Conservation (phyloP, 2,888 invertebrate species). For the Isotomurus palustris region DNA sequence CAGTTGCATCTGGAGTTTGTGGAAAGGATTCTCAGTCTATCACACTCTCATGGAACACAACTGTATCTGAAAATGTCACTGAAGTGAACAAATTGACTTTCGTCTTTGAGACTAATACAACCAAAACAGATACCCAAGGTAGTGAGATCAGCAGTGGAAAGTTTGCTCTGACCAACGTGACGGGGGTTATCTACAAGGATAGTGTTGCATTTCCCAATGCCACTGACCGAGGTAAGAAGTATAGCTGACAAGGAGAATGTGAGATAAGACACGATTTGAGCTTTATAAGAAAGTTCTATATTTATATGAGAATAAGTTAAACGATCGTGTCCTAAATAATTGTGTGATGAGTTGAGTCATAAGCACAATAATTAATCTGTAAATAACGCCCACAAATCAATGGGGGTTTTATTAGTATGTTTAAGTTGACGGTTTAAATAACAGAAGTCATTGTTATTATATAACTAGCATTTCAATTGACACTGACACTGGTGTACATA, state of each 20-base stretch:
- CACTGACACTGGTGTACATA: neutral
- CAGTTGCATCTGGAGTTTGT: slow-evolving; percentile 52
- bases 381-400: no score
- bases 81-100: slow-evolving; percentile 50
- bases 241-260: no score
- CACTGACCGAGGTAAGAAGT: neutral
- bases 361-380: no score
- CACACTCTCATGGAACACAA: slow-evolving; percentile 51
- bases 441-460: neutral
- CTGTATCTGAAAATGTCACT: slow-evolving; percentile 8
- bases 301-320: no score
- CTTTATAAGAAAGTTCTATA: no score
- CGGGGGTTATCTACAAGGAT: slow-evolving; percentile 7
- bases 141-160: slow-evolving; percentile 22
- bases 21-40: slow-evolving; percentile 49
- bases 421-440: no score
- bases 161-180: slow-evolving; percentile 22
- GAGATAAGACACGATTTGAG: no score
- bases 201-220: neutral
- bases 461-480: neutral
- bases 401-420: no score
- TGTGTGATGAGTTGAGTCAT: no score
- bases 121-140: slow-evolving; percentile 36
- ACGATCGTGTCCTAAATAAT: no score
- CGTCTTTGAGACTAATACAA: slow-evolving; percentile 52